Base-by-base conservation (phyloP, 2,888 invertebrate species). In the Zaprionus bogoriensis region DNA sequence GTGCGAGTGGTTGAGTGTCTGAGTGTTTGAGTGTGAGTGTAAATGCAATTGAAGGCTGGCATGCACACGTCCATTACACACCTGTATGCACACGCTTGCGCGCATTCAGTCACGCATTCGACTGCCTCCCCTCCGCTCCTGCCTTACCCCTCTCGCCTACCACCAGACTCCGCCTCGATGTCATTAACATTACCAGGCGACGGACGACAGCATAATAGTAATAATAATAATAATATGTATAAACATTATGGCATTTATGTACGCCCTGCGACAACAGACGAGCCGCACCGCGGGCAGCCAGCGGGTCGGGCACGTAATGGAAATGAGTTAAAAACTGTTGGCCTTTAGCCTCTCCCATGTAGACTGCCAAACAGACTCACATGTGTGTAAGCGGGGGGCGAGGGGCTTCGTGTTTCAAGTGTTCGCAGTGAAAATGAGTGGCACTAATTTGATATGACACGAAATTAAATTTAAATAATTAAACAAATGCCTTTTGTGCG, bases 391-490 rank as follows among this genome's bases (percentile, higher is more conserved):
- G n/a, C n/a, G n/a, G n/a, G n/a, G n/a, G n/a, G 17, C 17, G 9
- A 46, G 12, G 42, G 51, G 41, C 52, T 51, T 64, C 48, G 64
- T 53, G 50, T 64, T 73, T 59, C 74, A 70, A 60, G 71, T 67
- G 73, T 54, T 66, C 45, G 47, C 58, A 50, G 74, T 77, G 70
- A 68, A 85, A 85, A 79, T 75, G 80, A 77, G 69, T 74, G 83
- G 77, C 75, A 76, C 86, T 82, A 79, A 82, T 82, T 83, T 83
- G 74, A 79, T 63, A 80, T 74, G 86, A 64, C 83, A 75, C 61
- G 70, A 75, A 85, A 85, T 82, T 82, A 77, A 82, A 82, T 78
- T 84, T 80, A 77, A 80, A 80, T 80, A 81, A 80, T 84, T 84
- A 81, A 80, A 75, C 63, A 58, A 60, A 63, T 77, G 67, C 64